These are phyloP conservation scores for Troides helena DNA, from an alignment of 2,888 invertebrate species.

Conservation along the genomic window DNA sequence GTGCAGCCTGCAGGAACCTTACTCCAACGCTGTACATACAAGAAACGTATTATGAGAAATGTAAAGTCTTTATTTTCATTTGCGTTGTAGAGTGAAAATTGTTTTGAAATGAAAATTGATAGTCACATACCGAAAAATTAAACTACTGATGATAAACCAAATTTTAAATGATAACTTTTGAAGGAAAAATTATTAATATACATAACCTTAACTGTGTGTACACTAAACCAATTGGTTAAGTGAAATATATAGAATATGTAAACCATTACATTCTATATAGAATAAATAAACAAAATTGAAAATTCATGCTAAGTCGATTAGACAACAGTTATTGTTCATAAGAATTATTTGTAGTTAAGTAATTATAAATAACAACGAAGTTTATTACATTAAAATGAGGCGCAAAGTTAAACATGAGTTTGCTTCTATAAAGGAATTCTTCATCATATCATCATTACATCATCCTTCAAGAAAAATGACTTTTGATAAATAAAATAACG, in stretches of 20 bases:
- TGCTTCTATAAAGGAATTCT: background rate
- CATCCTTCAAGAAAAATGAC: background rate
- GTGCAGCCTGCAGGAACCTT: constrained; percentile 11
- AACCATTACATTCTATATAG: no score
- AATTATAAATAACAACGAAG: background rate
- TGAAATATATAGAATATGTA: no score
- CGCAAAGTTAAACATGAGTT: no score
- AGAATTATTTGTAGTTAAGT: background rate
- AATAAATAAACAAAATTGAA: background rate
- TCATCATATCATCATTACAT: no score
- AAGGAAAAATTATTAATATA: no score
- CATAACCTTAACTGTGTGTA: no score
- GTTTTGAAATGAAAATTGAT: background rate
- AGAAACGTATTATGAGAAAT: constrained; percentile 20
- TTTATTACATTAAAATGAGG: background rate
- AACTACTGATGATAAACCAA: no score
- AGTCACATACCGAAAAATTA: no score
- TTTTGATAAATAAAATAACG: background rate
- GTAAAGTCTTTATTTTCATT: constrained; percentile 3
- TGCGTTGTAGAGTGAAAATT: constrained; percentile 2
- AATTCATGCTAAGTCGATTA: background rate
- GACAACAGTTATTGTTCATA: background rate
- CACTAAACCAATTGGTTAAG: no score
- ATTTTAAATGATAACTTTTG: no score
- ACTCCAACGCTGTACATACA: constrained; percentile 12